Conservation (phyloP, 2,888 invertebrate species). For the Thymelicus acteon region DNA sequence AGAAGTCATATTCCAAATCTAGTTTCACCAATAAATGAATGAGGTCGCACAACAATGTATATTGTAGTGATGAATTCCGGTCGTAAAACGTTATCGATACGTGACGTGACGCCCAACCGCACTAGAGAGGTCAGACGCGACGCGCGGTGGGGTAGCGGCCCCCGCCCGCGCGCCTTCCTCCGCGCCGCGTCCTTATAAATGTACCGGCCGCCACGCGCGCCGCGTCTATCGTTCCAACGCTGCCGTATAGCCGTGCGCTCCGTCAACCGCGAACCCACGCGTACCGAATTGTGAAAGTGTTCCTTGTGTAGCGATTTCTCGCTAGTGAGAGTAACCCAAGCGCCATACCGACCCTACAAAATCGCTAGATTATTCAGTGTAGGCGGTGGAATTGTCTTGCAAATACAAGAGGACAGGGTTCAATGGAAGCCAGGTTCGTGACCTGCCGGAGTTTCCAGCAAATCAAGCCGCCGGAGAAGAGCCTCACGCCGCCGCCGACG, state of each 20-base stretch:
- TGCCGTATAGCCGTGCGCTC: constrained; percentile 65
- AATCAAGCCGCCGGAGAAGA: constrained; percentile 84
- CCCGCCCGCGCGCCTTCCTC: constrained; percentile 45
- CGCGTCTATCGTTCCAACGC: constrained; percentile 74
- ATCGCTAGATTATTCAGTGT: constrained; percentile 56
- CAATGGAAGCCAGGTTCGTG: constrained; percentile 86
- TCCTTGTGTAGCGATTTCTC: constrained; percentile 66
- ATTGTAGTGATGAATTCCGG: not conserved
- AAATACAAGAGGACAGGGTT: constrained; percentile 72
- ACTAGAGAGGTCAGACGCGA: constrained; percentile 68
- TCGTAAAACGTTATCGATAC: constrained; percentile 22
- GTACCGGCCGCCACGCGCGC: constrained; percentile 71
- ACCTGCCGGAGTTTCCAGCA: constrained; percentile 83
- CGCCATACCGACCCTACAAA: constrained; percentile 52
- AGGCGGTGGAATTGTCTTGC: constrained; percentile 68
- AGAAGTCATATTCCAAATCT: too few species aligned
- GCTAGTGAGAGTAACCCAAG: constrained; percentile 72
- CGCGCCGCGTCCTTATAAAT: constrained; percentile 64
- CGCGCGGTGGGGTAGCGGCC: constrained; percentile 54
- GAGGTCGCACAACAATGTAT: too few species aligned
- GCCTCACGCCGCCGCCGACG: constrained; percentile 77
- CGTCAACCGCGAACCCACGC: constrained; percentile 65
- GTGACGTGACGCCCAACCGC: constrained; percentile 35
- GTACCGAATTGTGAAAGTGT: constrained; percentile 81
- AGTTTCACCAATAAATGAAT: too few species aligned